phyloP scores from a whole-genome alignment of 2,113 vertebrate species.

The Pardalotus punctatus region DNA sequence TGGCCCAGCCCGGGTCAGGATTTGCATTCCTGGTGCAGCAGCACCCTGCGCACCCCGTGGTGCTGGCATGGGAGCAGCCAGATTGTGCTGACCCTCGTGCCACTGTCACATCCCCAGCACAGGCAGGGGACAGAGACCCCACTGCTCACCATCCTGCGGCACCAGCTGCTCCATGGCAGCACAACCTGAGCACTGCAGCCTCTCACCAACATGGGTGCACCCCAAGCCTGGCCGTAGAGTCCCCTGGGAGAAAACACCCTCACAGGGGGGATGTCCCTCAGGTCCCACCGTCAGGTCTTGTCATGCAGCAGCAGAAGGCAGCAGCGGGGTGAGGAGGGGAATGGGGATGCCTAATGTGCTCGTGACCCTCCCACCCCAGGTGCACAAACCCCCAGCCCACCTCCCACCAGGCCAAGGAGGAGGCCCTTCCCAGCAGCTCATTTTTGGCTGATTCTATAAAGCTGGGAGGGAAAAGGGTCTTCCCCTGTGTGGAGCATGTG shows the following conservation, averaged over 20 bases:
- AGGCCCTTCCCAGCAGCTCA: background rate
- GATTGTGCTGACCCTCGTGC: background rate
- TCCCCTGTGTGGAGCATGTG: accelerated
- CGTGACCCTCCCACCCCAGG: background rate
- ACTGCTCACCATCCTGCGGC: background rate
- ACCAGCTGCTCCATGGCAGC: background rate
- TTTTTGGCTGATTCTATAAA: background rate
- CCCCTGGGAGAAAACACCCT: background rate
- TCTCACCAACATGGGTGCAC: accelerated
- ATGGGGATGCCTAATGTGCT: background rate
- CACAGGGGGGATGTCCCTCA: background rate
- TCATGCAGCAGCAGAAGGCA: background rate
- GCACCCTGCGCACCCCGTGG: accelerated
- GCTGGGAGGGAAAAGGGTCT: background rate
- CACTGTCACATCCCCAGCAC: accelerated
- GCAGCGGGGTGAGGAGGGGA: background rate
- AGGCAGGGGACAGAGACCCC: background rate
- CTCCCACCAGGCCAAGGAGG: background rate
- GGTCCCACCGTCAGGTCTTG: accelerated
- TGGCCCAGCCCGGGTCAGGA: background rate
- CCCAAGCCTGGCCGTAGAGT: background rate
- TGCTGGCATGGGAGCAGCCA: background rate
- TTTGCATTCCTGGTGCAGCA: background rate
- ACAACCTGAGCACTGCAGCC: background rate
- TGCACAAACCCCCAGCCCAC: background rate